Evolutionary conservation across 2,888 invertebrate genomes (phyloP).

Genomic region (Stenodera caucasica): DNA sequence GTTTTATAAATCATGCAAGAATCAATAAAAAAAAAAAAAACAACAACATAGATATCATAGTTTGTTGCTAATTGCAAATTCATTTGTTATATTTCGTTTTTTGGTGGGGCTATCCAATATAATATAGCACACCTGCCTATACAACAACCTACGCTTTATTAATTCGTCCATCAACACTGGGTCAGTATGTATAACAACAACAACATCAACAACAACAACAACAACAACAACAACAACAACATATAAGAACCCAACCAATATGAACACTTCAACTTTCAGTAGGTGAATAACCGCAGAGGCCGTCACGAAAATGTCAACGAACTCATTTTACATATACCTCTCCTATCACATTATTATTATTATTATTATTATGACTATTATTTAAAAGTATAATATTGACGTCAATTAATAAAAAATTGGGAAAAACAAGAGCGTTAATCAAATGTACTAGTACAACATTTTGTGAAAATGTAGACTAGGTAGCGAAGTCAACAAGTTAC

Average conservation of each 20-base stretch:
- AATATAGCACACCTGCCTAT: neutral
- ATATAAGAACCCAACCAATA: conserved; percentile 28
- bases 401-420: neutral
- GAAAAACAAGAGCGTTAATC: neutral
- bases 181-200: conserved; percentile 39
- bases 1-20: conserved; percentile 5
- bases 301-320: conserved; percentile 49
- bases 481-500: neutral
- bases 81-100: neutral
- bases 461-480: neutral
- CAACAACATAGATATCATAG: too few relatives aligned
- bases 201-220: conserved; percentile 33
- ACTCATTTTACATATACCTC: conserved; percentile 38
- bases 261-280: conserved; percentile 48
- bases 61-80: conserved; percentile 3
- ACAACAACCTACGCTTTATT: neutral
- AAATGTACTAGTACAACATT: neutral
- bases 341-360: conserved; percentile 1
- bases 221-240: conserved; percentile 32
- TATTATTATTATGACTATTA: neutral
- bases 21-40: neutral
- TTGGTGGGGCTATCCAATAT: neutral
- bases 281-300: conserved; percentile 51
- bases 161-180: conserved; percentile 32
- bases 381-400: neutral